Evolutionary conservation across 2,113 vertebrate genomes (phyloP), one percentile per base, ranked within the genome.

Genomic region (Morone chrysops): DNA sequence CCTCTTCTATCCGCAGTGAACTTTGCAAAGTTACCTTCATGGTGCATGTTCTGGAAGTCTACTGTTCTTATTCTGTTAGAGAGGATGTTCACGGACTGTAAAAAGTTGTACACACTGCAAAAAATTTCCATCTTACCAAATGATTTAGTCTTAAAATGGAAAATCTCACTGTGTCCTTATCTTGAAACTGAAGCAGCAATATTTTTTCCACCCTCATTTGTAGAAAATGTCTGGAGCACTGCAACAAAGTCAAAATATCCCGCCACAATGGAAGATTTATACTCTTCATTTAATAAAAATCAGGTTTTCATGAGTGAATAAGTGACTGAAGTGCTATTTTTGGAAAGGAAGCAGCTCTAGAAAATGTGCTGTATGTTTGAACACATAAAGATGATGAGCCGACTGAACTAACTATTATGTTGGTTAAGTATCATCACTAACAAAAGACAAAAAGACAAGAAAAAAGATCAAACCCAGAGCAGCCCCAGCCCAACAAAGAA

Each of bases 1-100:
- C 51, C 62, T 82, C 10, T 59, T 83, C 73, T 56, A 71, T 89
- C 87, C 80, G 75, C 76, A 68, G 90, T 89, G 87, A 93, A 94
- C 93, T 95, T 92, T 91, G 73, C 88, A 93, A 94, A 94, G 92
- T 95, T 95, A 94, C 91, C 93, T 92, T 95, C 91, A 94, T 93
- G 90, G 88, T 91, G 75, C 85, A 83, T 89, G 74, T 92, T 93
- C 78, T 68, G 56, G 66, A 86, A 88, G 82, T 87, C 76, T 31
- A 25, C 67, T 8, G 13, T 10, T 45, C 56, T 70, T 6, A 31
- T 48, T 63, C 71, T 22, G 71, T 20, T 16, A 6, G 13, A 20
- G 31, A 62, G 62, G 69, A 71, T 59, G 59, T 70, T 31, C 59
- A 4, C 41, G 50, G 31, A 8, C 78, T 65, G 56, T 17, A 73